Conservation (phyloP, 2,888 invertebrate genomes). For the Ernsta delagoae region DNA sequence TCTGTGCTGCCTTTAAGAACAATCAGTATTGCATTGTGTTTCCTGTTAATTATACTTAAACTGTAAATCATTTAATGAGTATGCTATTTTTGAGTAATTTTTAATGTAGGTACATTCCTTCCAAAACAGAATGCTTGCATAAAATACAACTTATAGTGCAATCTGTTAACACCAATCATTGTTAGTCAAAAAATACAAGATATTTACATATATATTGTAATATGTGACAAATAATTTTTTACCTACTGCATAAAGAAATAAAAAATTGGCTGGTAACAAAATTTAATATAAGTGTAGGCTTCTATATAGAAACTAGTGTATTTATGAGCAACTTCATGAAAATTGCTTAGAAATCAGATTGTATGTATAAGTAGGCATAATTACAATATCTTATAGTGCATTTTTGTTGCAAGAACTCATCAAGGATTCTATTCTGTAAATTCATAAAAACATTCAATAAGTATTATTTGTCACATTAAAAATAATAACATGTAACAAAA, state of each 20-base stretch:
- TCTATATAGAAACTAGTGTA: slow-evolving; percentile 4
- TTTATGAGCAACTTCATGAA: not conserved
- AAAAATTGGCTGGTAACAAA: not conserved
- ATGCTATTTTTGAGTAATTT: not conserved
- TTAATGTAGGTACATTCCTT: slow-evolving; percentile 1
- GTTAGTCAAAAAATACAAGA: not conserved
- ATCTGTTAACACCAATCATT: slow-evolving; percentile 15
- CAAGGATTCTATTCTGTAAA: not conserved
- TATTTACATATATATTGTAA: not conserved
- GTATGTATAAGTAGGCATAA: not conserved
- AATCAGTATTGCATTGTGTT: too few species aligned
- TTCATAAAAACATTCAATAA: not conserved
- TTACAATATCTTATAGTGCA: not conserved
- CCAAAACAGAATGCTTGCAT: not conserved
- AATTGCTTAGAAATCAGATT: not conserved
- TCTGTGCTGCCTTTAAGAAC: too few species aligned
- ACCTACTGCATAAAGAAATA: not conserved
- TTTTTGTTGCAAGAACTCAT: not conserved
- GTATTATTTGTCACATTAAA: not conserved
- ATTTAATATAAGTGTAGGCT: not conserved
- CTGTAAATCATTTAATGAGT: too few species aligned
- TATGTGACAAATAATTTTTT: not conserved
- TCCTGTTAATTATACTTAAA: too few species aligned
- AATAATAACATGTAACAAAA: not conserved
- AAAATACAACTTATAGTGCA: not conserved